Evolutionary conservation across 1,140 invertebrate species (phyloP).

Genomic region (Penaeus indicus): DNA sequence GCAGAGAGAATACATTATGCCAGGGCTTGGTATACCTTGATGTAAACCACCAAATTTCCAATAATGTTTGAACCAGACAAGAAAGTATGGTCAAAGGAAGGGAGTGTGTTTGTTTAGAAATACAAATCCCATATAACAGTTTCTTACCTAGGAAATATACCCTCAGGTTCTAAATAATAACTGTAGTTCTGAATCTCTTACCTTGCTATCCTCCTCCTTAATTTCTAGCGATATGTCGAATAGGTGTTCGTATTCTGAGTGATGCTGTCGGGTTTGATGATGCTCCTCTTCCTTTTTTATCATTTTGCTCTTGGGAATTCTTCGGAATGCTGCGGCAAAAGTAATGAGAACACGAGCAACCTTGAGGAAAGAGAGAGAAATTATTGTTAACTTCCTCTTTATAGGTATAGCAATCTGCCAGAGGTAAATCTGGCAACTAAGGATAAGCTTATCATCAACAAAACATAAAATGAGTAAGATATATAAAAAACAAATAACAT

Average conservation of each 20-base stretch:
- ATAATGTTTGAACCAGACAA: too few relatives aligned
- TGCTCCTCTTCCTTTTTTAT: slow-evolving; percentile 68
- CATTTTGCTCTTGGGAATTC: slow-evolving; percentile 82
- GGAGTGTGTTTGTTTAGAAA: neutral
- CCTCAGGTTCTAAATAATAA: too few relatives aligned
- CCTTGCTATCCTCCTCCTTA: slow-evolving; percentile 87
- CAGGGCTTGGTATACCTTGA: too few relatives aligned
- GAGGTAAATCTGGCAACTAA: too few relatives aligned
- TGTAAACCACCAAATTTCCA: too few relatives aligned
- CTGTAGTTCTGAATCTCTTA: slow-evolving; percentile 67
- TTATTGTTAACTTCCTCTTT: neutral
- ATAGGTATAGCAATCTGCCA: too few relatives aligned
- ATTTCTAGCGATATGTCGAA: slow-evolving; percentile 94
- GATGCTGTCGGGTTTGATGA: slow-evolving; percentile 21
- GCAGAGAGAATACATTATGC: too few relatives aligned
- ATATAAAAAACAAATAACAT: too few relatives aligned
- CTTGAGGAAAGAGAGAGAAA: slow-evolving; percentile 69
- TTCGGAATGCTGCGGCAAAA: slow-evolving; percentile 92
- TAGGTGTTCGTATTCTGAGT: slow-evolving; percentile 67
- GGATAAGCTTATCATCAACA: too few relatives aligned
- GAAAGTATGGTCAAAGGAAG: too few relatives aligned
- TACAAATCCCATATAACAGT: neutral
- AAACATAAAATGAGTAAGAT: too few relatives aligned
- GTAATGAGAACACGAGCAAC: slow-evolving; percentile 82
- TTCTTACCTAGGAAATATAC: neutral